Percentiles rank a stretch among this genome's conserved stretches.
Conservation (phyloP, 2,113 vertebrate species). For the Hydrolagus affinis region DNA sequence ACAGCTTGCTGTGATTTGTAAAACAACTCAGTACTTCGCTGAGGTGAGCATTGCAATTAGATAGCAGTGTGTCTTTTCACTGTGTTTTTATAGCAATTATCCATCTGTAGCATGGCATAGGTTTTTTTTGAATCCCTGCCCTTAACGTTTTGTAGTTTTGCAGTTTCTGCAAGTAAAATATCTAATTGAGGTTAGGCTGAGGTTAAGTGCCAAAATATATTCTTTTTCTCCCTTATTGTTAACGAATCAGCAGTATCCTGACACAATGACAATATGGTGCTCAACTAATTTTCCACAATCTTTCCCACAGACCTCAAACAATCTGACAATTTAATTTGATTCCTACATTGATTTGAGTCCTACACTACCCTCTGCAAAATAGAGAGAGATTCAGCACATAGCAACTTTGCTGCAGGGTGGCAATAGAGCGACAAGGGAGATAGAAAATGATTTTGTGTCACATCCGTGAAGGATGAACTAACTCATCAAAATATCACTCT, state of each 20-base stretch:
- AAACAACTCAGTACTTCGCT: not conserved
- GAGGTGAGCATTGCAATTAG: not conserved
- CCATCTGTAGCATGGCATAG: not conserved
- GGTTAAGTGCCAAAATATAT: not conserved
- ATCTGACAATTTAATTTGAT: not conserved
- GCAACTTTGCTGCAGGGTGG: too few relatives aligned
- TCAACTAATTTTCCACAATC: too few relatives aligned
- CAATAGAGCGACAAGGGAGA: too few relatives aligned
- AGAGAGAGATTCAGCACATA: too few relatives aligned
- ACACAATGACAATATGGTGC: not conserved
- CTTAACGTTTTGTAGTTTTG: too few relatives aligned
- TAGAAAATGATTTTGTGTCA: too few relatives aligned
- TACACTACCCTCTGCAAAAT: not conserved
- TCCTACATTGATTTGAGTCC: not conserved
- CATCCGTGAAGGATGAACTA: too few relatives aligned
- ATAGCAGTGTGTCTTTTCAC: not conserved
- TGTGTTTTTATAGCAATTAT: slow-evolving; percentile 4
- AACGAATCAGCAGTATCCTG: not conserved
- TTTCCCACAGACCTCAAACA: not conserved
- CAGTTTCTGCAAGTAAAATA: not conserved
- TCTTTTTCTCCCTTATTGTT: not conserved
- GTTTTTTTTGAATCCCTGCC: slow-evolving; percentile 2
- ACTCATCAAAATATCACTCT: too few relatives aligned
- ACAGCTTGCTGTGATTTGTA: not conserved
- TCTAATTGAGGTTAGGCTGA: not conserved